Percentiles rank a stretch among this genome's conserved stretches.
These are phyloP conservation scores for Liopterus haemorrhoidalis DNA, from an alignment of 2,888 invertebrate species.

Conservation along the genomic window DNA sequence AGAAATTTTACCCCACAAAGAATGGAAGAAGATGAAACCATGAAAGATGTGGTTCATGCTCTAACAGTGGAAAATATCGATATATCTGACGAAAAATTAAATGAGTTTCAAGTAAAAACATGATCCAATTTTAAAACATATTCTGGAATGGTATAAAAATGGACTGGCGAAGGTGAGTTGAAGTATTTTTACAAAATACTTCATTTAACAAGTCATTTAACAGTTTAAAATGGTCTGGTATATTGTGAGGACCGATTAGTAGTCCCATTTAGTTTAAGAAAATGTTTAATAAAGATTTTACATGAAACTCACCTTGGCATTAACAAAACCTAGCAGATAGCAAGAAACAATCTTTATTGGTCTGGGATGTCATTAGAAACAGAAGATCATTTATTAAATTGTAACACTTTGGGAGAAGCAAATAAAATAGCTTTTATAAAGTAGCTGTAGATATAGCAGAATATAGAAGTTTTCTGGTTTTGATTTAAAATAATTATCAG, in stretches of 20 bases:
- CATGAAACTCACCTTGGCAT: slow-evolving; percentile 28
- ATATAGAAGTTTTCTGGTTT: too few relatives aligned
- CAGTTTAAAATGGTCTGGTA: slow-evolving; percentile 23
- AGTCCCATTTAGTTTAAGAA: slow-evolving; percentile 22
- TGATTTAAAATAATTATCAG: too few relatives aligned
- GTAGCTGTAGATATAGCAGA: too few relatives aligned
- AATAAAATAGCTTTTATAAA: too few relatives aligned
- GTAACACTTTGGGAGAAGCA: too few relatives aligned
- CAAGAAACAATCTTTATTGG: slow-evolving; percentile 16
- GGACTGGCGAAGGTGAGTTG: slow-evolving; percentile 8
- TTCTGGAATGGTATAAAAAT: slow-evolving; percentile 4
- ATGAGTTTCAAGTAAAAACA: neutral
- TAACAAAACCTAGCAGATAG: slow-evolving; percentile 23
- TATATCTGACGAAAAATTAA: slow-evolving; percentile 4
- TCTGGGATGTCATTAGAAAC: slow-evolving; percentile 2
- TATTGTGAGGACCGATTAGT: slow-evolving; percentile 23
- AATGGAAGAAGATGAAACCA: neutral
- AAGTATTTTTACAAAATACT: slow-evolving; percentile 22
- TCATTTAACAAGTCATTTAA: slow-evolving; percentile 19
- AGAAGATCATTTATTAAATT: too few relatives aligned
- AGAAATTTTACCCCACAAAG: slow-evolving; percentile 7
- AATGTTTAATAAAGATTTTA: slow-evolving; percentile 23
- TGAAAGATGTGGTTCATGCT: slow-evolving; percentile 12
- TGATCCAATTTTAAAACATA: neutral
- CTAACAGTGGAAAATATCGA: slow-evolving; percentile 5